Evolutionary conservation across 1,140 invertebrate genomes (phyloP).

Genomic region (Streblospio benedicti): DNA sequence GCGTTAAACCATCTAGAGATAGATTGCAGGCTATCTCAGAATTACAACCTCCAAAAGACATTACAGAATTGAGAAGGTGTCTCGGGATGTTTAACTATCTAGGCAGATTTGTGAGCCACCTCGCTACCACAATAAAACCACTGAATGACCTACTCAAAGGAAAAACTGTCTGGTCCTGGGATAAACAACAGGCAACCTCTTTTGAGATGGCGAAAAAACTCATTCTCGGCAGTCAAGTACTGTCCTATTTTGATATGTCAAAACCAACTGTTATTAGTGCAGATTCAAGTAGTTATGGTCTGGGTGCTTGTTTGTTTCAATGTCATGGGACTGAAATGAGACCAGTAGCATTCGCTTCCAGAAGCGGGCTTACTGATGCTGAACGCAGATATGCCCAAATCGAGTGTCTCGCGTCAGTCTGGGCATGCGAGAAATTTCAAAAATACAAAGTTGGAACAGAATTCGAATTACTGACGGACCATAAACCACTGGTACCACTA

Average conservation of each 20-base stretch:
- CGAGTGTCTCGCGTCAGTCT: conserved; percentile 16
- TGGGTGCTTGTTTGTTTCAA: conserved; percentile 22
- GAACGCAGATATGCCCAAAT: conserved; percentile 27
- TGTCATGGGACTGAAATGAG: conserved; percentile 9
- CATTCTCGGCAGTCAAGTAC: too few species aligned
- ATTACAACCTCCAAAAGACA: background rate
- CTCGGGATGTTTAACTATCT: conserved; percentile 16
- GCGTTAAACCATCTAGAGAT: background rate
- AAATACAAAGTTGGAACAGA: conserved; percentile 44
- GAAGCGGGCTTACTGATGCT: conserved; percentile 20
- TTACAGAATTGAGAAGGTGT: conserved; percentile 5
- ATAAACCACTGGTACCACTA: conserved; percentile 31
- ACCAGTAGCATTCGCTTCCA: conserved; percentile 22
- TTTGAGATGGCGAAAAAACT: background rate
- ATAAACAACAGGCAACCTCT: conserved; percentile 7
- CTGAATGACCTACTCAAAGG: conserved; percentile 8
- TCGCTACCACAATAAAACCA: background rate
- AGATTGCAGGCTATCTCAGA: conserved; percentile 1
- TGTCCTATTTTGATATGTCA: conserved; percentile 17
- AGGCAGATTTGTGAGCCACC: background rate
- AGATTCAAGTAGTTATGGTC: conserved; percentile 20
- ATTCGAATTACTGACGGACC: conserved; percentile 29
- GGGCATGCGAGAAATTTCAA: conserved; percentile 48
- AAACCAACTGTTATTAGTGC: conserved; percentile 18
- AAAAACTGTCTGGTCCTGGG: conserved; percentile 14